Base-by-base conservation (phyloP, 2,888 invertebrate genomes). In the Allolobophora icterica region DNA sequence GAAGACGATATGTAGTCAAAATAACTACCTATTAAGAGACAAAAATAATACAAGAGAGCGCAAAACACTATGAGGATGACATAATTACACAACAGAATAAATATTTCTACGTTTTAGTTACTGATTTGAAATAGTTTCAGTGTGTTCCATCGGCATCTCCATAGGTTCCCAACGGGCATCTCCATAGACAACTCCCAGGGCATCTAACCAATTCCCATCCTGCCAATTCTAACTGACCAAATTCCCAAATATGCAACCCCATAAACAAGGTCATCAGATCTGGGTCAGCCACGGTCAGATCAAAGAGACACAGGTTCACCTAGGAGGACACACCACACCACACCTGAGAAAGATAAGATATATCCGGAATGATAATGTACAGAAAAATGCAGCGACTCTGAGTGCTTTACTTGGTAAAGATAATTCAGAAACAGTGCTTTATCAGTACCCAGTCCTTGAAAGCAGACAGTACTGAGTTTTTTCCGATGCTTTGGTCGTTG, bases 331-430 rank as follows among this genome's bases (percentile, higher is more conserved):
- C 52, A 13, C 17, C 52, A 71, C 71, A 19, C 19, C 24, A 52
- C 24, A 52, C n/a, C 71, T 71, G 71, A 71, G 71, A 71, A n/a
- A 30, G 71, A 71, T 71, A 71, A 71, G 30, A 71, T 71, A 71
- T 71, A 71, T 71, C 71, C 71, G 71, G 71, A 71, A 71, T 11
- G 71, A 71, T 71, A 71, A 71, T n/a, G 71, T 1, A 71, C n/a
- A n/a, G 5, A 71, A 71, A 71, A 71, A 71, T n/a, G 2, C n/a
- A n/a, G 71, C 71, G 11, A 71, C 71, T 71, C n/a, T n/a, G 71
- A 71, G 71, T 71, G 71, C n/a, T 71, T 71, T 71, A 71, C 71
- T 71, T 30, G 30, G 71, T 71, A 71, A 71, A 71, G 71, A 71
- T 71, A 71, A 71, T n/a, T 71, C 30, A 71, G 71, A n/a, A 71